A percentile compares a stretch with the other conserved stretches of the same genome.
Conservation (phyloP, 1,140 invertebrate species). For the Trinorchestia longiramus region DNA sequence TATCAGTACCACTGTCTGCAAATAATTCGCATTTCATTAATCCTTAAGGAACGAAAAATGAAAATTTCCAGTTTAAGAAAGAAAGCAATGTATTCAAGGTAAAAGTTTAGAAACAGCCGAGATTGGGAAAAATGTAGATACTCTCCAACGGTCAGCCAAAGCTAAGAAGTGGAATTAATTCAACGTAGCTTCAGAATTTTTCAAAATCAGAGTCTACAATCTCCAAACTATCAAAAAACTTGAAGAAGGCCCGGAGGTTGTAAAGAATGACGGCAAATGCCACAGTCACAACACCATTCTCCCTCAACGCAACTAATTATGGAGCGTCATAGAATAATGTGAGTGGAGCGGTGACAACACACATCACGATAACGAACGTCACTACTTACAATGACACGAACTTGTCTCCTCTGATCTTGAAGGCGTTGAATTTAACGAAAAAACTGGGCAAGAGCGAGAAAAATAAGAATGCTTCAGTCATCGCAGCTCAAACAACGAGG, state of each 20-base stretch:
- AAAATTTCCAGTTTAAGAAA: not conserved
- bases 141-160: not conserved
- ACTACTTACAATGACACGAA: not conserved
- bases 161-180: not conserved
- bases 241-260: not conserved
- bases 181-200: not conserved
- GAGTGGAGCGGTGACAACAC: not conserved
- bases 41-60: not conserved
- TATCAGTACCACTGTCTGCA: not conserved
- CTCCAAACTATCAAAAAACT: not conserved
- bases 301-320: not conserved
- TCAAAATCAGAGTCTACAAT: not conserved
- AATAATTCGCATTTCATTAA: not conserved
- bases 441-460: not conserved
- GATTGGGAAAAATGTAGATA: not conserved
- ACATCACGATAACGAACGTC: not conserved
- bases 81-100: not conserved
- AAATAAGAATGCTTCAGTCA: not conserved
- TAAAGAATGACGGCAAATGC: not conserved
- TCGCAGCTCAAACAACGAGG: not conserved
- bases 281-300: not conserved
- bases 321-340: not conserved
- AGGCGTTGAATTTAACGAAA: not conserved
- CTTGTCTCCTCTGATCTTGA: not conserved
- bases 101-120: not conserved